These are phyloP conservation scores for Aegotheles bennettii DNA, from an alignment of 2,113 vertebrate species.

Conservation along the genomic window DNA sequence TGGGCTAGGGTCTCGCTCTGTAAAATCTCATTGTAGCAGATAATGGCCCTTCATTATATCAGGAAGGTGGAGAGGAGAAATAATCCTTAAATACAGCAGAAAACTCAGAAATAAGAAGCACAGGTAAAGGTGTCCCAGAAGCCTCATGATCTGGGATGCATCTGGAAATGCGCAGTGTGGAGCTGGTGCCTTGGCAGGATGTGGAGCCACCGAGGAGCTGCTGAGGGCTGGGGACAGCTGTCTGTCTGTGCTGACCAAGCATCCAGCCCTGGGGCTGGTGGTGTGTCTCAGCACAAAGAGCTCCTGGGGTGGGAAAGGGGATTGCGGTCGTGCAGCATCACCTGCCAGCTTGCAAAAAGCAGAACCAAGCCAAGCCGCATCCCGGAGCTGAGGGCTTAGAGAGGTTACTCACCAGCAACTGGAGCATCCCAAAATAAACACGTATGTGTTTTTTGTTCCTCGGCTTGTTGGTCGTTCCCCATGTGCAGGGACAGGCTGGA, in stretches of 20 bases:
- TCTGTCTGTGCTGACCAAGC: not conserved
- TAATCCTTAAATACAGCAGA: not conserved
- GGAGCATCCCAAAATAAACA: not conserved
- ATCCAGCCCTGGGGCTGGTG: accelerated
- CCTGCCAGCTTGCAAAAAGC: slow-evolving; percentile 31
- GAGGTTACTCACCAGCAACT: not conserved
- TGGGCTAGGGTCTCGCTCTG: not conserved
- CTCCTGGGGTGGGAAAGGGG: not conserved
- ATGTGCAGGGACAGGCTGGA: not conserved
- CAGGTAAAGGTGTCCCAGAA: not conserved
- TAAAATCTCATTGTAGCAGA: not conserved
- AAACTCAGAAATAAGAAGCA: not conserved
- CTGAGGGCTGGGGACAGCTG: not conserved
- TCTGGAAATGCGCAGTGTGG: accelerated
- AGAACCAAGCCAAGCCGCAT: not conserved
- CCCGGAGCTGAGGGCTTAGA: accelerated
- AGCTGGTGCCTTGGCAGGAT: not conserved
- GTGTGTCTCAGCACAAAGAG: not conserved
- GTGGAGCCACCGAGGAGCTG: not conserved
- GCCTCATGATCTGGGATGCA: accelerated
- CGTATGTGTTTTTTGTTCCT: not conserved
- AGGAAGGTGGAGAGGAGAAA: not conserved
- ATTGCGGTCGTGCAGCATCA: not conserved
- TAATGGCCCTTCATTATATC: not conserved
- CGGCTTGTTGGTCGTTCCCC: not conserved